Base-by-base conservation (phyloP, 2,888 invertebrate species). In the Catocala sponsa region DNA sequence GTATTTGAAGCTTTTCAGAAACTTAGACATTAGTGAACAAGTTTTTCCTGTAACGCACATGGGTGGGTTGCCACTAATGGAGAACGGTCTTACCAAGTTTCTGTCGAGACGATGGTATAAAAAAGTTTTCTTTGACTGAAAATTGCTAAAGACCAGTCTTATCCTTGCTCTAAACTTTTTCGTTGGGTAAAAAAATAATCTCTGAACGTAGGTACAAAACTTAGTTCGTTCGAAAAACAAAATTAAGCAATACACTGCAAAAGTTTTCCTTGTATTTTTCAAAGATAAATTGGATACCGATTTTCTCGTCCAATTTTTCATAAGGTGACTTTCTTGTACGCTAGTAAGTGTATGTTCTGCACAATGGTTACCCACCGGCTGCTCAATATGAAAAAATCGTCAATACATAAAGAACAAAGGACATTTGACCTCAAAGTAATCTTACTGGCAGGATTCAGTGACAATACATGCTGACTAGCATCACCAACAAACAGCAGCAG, bases 1-100 rank as follows among this genome's bases (percentile, higher is more conserved):
- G 89, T 87, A 86, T 91, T 89, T 85, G 85, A 86, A 88, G 83
- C 85, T 87, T 84, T 85, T 84, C 82, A 79, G 82, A 87, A 92
- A 93, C 89, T 92, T 90, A 72, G 73, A 79, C 89, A 89, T 91
- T 91, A 91, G 83, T 78, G 74, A 79, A 71, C 78, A 87, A 91
- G 85, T 90, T 91, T 89, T 87, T 85, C 85, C 86, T 83, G 82
- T 79, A 86, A 91, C 88, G 86, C 89, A 90, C 88, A 90, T 88
- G 91, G 86, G 84, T 81, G 88, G 89, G 74, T 87, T 78, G 83
- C 85, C 89, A 83, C 91, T 92, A 93, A 93, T 92, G 90, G 90
- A 84, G 84, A 85, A 86, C 84, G 80, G 86, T 85, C 86, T 85
- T 83, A 76, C 78, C 55, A 85, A 84, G 84, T 88, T 89, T 80